These are phyloP conservation scores for Malachius bipustulatus DNA, from an alignment of 2,888 invertebrate genomes.

Conservation along the genomic window DNA sequence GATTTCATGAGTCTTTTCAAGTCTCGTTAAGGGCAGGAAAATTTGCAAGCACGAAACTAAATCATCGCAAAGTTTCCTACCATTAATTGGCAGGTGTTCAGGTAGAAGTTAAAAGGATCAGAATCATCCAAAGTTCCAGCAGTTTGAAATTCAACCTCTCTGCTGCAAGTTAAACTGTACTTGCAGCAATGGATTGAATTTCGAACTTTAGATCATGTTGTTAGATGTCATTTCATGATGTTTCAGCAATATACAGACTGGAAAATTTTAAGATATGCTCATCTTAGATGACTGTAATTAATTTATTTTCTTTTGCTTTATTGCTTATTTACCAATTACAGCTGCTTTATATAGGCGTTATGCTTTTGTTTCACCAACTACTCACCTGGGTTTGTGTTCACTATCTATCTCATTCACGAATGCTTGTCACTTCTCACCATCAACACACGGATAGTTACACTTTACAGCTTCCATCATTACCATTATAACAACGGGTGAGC, in stretches of 20 bases:
- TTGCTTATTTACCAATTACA: slow-evolving; percentile 19
- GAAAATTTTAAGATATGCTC: too few relatives aligned
- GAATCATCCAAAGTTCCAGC: too few relatives aligned
- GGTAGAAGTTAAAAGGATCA: too few relatives aligned
- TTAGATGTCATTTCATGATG: too few relatives aligned
- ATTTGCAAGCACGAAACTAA: background rate
- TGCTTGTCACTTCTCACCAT: slow-evolving; percentile 16
- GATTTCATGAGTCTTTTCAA: slow-evolving; percentile 6
- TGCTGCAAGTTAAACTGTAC: too few relatives aligned
- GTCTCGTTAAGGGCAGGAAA: slow-evolving; percentile 4
- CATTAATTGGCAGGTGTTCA: too few relatives aligned
- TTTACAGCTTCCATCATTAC: slow-evolving; percentile 27
- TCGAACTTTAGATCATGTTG: too few relatives aligned
- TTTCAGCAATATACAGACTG: slow-evolving; percentile 1
- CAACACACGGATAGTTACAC: slow-evolving; percentile 23
- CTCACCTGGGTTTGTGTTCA: slow-evolving; percentile 29
- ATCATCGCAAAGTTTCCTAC: background rate
- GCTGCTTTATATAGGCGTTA: slow-evolving; percentile 25
- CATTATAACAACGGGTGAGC: slow-evolving; percentile 25
- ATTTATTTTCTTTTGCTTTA: slow-evolving; percentile 4
- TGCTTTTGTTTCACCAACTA: slow-evolving; percentile 24
- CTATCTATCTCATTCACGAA: slow-evolving; percentile 25
- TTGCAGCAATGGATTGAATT: too few relatives aligned
- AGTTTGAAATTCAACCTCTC: too few relatives aligned
- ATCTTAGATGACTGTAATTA: slow-evolving; percentile 1